Evolutionary conservation across 2,797 vertebrate species (phyloP), one percentile per base, ranked within the genome.

Genomic region (Anguilla marmorata): DNA sequence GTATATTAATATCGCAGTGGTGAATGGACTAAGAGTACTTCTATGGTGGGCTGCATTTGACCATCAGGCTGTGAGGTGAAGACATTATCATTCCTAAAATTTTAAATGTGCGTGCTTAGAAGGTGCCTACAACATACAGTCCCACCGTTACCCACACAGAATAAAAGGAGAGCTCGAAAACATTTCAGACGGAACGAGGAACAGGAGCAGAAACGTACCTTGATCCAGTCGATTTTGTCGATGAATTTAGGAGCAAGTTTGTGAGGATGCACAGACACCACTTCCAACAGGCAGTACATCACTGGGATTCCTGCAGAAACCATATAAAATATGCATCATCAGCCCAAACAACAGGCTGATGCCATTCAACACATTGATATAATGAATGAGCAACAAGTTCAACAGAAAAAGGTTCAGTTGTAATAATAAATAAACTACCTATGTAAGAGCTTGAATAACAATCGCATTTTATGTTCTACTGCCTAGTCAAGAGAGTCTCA

Each of bases 271-370:
- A 99, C 97, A 0, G 98, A 98, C 90, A 99, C 97, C 90, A 98
- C 96, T 94, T 99, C 99, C 91, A 99, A 90, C 0, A 99, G 96
- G 94, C 98, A 99, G 93, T 99, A 99, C 98, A 99, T 99, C 85
- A 98, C 98, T 21, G 98, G 97, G 89, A 99, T 96, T 90, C 98
- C 99, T 99, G 93, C 86, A 37, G 52, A 90, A 80, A 12, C 19
- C 5, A 4, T n/a, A 1, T 1, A 66, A 56, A 56, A 56, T 19
- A 56, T 19, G 54, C 54, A 56, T 3, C 12, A 19, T 56, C 54
- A 19, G 14, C 54, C 54, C 54, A 56, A 56, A 56, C 52, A 52
- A 52, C 8, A 56, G 54, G 14, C 54, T 8, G 63, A 66, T 9
- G 6, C 5, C 3, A 66, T 66, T 27, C 24, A n/a, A 66, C 21